A percentile compares a stretch with the other conserved stretches of the same genome.
Evolutionary conservation across 2,797 vertebrate species (phyloP).

Genomic region (Gymnodraco acuticeps): DNA sequence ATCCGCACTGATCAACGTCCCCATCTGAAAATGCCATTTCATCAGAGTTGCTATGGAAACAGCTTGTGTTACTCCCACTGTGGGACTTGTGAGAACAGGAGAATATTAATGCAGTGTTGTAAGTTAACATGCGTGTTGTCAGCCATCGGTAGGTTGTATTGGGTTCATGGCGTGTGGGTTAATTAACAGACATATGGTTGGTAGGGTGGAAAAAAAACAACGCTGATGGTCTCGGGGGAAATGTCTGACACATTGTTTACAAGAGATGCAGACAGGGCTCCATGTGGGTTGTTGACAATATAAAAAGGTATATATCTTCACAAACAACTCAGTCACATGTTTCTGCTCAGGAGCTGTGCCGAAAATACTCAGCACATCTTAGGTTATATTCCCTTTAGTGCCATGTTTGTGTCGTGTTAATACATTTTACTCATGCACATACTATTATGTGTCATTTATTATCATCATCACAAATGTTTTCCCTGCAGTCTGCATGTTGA

Average conservation of each 20-base stretch:
- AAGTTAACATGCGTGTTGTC: conserved; percentile 26
- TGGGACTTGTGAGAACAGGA: conserved; percentile 26
- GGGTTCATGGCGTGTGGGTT: conserved; percentile 31
- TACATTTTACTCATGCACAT: background rate
- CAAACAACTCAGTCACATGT: background rate
- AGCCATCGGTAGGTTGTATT: conserved; percentile 21
- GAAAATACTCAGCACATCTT: background rate
- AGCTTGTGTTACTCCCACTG: conserved; percentile 43
- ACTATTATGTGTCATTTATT: background rate
- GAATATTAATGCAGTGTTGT: conserved; percentile 46
- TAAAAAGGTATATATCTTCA: background rate
- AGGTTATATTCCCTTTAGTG: background rate
- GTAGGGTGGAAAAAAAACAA: conserved; percentile 18
- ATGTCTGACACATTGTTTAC: conserved; percentile 47
- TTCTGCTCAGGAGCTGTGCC: background rate
- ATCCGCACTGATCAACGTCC: conserved; percentile 46
- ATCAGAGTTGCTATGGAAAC: conserved; percentile 67
- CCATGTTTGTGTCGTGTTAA: background rate
- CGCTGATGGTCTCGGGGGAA: conserved; percentile 41
- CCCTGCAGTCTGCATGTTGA: too few relatives aligned
- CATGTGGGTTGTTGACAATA: conserved; percentile 2
- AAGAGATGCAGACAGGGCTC: conserved; percentile 26
- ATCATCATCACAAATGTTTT: too few relatives aligned
- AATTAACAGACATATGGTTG: conserved; percentile 44
- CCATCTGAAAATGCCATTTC: conserved; percentile 52